phyloP scores from a whole-genome alignment of 2,888 invertebrate species.

The Rhimphoctona megacephalus region DNA sequence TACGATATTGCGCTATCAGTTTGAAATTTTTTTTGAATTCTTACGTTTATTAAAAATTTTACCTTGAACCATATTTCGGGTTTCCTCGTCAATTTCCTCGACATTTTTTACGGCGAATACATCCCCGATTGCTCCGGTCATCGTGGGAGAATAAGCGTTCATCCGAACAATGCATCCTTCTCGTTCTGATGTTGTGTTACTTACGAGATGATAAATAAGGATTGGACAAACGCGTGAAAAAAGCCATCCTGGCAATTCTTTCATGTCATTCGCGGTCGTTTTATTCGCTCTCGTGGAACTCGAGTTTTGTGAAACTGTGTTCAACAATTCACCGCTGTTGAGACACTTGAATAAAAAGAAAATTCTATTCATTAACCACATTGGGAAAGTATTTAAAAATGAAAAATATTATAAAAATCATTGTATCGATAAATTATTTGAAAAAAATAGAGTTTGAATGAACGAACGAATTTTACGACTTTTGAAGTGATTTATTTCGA shows the following conservation, averaged over 20 bases:
- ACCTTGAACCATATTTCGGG: conserved; percentile 82
- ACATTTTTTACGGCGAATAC: conserved; percentile 37
- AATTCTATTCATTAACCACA: conserved; percentile 6
- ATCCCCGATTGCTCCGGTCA: conserved; percentile 50
- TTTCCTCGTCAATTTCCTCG: conserved; percentile 66
- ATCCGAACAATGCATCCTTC: conserved; percentile 86
- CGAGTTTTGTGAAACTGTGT: conserved; percentile 76
- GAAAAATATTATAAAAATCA: background rate
- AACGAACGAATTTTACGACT: background rate
- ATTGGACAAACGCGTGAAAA: conserved; percentile 89
- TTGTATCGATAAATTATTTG: background rate
- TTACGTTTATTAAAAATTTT: conserved; percentile 7
- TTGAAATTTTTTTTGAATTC: background rate
- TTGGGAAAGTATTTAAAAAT: background rate
- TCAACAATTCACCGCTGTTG: conserved; percentile 80
- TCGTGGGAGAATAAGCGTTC: conserved; percentile 63
- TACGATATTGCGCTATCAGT: background rate
- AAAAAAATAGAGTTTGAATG: background rate
- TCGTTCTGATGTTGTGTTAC: conserved; percentile 86
- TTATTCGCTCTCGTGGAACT: conserved; percentile 71
- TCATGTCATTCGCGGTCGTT: conserved; percentile 62
- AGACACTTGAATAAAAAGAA: conserved; percentile 78
- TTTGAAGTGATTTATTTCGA: background rate
- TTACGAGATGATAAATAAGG: conserved; percentile 89
- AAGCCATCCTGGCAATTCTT: conserved; percentile 79